Evolutionary conservation across 1,140 invertebrate genomes (phyloP).

Genomic region (Paralvinella palmiformis): DNA sequence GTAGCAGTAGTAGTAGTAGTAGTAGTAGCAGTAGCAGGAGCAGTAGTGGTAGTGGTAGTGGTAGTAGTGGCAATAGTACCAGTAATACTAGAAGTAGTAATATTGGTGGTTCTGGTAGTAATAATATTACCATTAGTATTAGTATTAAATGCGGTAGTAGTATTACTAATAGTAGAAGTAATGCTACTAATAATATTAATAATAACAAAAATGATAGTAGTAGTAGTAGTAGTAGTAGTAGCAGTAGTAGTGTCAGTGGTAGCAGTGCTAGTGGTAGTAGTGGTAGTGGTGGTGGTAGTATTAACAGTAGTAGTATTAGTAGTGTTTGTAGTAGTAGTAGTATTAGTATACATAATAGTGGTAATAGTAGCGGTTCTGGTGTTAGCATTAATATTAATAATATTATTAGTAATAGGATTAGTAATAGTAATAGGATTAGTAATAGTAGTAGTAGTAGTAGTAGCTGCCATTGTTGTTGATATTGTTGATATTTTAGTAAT

Average conservation of each 20-base stretch:
- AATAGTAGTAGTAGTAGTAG: neutral
- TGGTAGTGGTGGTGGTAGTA: slow-evolving; percentile 11
- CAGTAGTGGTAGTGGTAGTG: slow-evolving; percentile 5
- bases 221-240: slow-evolving; percentile 3
- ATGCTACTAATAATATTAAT: neutral
- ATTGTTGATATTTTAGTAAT: neutral
- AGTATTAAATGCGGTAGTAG: neutral
- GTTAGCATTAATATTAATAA: slow-evolving; percentile 9
- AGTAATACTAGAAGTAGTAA: slow-evolving; percentile 3
- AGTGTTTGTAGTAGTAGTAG: slow-evolving; percentile 12
- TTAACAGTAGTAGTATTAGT: slow-evolving; percentile 3
- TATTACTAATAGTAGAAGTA: neutral
- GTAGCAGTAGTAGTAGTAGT: slow-evolving; percentile 1
- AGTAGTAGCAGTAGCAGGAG: neutral
- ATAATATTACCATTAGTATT: slow-evolving; percentile 4
- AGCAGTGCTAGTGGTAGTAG: slow-evolving; percentile 10
- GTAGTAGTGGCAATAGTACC: slow-evolving; percentile 1
- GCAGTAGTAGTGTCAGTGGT: neutral
- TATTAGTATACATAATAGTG: neutral
- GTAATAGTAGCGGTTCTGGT: slow-evolving; percentile 10
- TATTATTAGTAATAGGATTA: neutral
- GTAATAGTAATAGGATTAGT: neutral
- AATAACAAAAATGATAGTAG: slow-evolving; percentile 1
- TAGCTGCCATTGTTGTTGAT: neutral
- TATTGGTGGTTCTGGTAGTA: neutral